Conservation (phyloP, 2,113 vertebrate species). For the Plecotus auritus region DNA sequence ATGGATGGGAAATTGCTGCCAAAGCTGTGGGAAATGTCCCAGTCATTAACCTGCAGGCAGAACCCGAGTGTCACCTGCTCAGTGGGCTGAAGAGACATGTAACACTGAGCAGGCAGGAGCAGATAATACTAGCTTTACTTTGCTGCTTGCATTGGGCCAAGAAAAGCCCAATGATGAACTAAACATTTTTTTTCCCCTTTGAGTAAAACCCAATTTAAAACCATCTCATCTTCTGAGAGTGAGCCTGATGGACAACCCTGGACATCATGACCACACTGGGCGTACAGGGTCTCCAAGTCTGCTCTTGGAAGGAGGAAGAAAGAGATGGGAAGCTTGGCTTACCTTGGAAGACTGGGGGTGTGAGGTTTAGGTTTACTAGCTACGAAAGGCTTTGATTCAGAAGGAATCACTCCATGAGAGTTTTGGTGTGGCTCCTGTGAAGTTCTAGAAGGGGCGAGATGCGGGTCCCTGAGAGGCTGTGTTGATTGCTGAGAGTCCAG, state of each 20-base stretch:
- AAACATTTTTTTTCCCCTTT: neutral
- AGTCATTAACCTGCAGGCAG: neutral
- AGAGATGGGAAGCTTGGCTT: constrained; percentile 43
- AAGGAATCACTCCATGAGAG: constrained; percentile 88
- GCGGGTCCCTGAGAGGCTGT: constrained; percentile 98
- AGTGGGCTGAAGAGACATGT: neutral
- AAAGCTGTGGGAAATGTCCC: neutral
- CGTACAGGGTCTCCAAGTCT: no score
- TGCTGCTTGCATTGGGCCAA: neutral
- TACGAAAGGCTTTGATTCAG: constrained; percentile 91
- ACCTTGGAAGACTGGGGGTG: constrained; percentile 98
- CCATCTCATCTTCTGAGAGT: neutral
- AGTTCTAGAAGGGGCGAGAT: constrained; percentile 89
- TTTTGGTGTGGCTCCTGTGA: constrained; percentile 90
- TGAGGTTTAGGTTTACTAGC: constrained; percentile 94
- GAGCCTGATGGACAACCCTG: neutral
- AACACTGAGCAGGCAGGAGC: neutral
- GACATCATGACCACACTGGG: neutral
- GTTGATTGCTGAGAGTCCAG: constrained; percentile 88
- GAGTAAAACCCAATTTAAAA: neutral
- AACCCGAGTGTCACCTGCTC: neutral
- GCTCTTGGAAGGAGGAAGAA: neutral
- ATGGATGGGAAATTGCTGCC: neutral
- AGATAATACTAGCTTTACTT: neutral
- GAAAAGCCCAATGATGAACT: neutral